Percentiles rank a stretch among this genome's conserved stretches.
phyloP scores from a whole-genome alignment of 2,888 invertebrate genomes.

The Erynnis tages region DNA sequence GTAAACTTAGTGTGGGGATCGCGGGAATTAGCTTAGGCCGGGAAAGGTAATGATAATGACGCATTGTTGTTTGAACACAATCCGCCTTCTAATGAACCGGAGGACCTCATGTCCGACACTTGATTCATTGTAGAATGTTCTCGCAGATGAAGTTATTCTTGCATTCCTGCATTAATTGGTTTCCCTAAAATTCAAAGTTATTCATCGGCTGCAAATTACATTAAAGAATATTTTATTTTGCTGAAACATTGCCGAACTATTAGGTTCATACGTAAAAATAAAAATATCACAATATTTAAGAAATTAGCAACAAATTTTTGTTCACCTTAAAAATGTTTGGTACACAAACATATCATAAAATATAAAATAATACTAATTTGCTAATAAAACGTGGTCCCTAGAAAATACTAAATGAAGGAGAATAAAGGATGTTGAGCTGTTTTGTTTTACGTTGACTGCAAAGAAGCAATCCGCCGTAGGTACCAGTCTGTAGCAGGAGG shows the following conservation, averaged over 20 bases:
- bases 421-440: slow-evolving; percentile 8
- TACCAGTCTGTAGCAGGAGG: slow-evolving; percentile 16
- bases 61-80: slow-evolving; percentile 59
- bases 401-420: slow-evolving; percentile 1
- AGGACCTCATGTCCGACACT: slow-evolving; percentile 31
- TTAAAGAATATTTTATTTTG: too few species aligned
- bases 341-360: too few species aligned
- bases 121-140: neutral
- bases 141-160: too few species aligned
- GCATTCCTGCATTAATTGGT: too few species aligned
- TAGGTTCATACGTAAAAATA: too few species aligned
- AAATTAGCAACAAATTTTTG: too few species aligned
- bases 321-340: neutral
- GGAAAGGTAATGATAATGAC: slow-evolving; percentile 59
- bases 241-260: too few species aligned
- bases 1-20: slow-evolving; percentile 49
- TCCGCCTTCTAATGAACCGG: slow-evolving; percentile 49
- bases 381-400: neutral
- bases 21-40: slow-evolving; percentile 50
- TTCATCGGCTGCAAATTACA: too few species aligned
- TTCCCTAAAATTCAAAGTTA: too few species aligned
- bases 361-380: neutral
- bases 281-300: too few species aligned
- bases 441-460: slow-evolving; percentile 18
- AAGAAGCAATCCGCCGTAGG: slow-evolving; percentile 20